Evolutionary conservation across 23 tunicate genomes (phyloP).

Genomic region (Halocynthia aurantium): DNA sequence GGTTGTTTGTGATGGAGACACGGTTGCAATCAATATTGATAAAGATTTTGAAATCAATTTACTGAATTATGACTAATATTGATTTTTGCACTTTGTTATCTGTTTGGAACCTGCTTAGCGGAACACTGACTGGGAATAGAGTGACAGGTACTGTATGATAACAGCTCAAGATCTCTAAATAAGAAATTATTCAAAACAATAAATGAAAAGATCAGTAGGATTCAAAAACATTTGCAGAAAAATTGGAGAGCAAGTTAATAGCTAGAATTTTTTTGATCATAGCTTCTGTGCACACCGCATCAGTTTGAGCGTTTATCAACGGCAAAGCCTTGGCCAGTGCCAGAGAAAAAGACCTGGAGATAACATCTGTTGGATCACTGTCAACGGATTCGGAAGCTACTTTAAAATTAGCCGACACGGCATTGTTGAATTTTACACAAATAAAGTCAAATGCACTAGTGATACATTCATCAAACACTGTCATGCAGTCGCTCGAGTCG

Average conservation of each 20-base stretch:
- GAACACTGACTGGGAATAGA: too few relatives aligned
- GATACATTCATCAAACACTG: conserved; percentile 37
- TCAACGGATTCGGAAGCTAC: neutral
- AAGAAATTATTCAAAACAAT: neutral
- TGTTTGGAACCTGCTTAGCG: too few relatives aligned
- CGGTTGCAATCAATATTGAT: too few relatives aligned
- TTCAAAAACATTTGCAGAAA: conserved; percentile 42
- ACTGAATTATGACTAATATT: too few relatives aligned
- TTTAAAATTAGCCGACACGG: neutral
- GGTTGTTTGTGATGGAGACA: too few relatives aligned
- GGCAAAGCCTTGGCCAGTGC: conserved; percentile 75
- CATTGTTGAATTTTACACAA: conserved; percentile 15
- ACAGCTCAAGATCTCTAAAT: neutral
- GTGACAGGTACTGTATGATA: neutral
- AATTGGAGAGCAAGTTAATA: conserved; percentile 21
- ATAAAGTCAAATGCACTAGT: conserved; percentile 17
- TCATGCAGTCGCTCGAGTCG: conserved; percentile 45
- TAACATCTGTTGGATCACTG: neutral
- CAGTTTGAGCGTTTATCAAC: conserved; percentile 37
- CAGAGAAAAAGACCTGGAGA: neutral
- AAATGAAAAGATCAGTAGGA: conserved; percentile 18
- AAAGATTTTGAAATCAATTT: too few relatives aligned
- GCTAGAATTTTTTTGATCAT: conserved; percentile 24
- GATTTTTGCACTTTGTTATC: too few relatives aligned
- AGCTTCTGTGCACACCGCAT: conserved; percentile 19